Conservation (phyloP, 2,888 invertebrate genomes). For the Dromius quadrimaculatus region DNA sequence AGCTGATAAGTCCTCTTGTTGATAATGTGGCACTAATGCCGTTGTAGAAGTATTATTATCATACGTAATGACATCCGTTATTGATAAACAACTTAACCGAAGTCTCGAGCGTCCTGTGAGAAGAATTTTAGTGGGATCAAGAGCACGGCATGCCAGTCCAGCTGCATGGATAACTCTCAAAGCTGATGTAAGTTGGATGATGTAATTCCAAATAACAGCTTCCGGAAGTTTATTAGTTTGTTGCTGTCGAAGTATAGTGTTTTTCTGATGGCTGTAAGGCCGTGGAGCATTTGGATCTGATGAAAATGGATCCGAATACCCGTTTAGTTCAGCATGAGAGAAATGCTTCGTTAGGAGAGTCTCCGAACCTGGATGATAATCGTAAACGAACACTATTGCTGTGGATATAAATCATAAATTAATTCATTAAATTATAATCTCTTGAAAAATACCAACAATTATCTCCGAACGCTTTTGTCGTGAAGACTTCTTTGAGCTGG, state of each 20-base stretch:
- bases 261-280: slow-evolving; percentile 86
- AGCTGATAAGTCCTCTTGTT: slow-evolving; percentile 91
- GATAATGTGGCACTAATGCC: slow-evolving; percentile 78
- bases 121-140: slow-evolving; percentile 94
- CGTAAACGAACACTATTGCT: slow-evolving; percentile 97
- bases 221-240: slow-evolving; percentile 83
- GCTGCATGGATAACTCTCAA: slow-evolving; percentile 89
- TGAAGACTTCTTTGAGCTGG: slow-evolving; percentile 91
- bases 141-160: slow-evolving; percentile 81
- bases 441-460: slow-evolving; percentile 78
- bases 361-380: slow-evolving; percentile 92
- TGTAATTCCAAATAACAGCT: slow-evolving; percentile 92
- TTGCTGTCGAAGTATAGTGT: slow-evolving; percentile 82
- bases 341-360: slow-evolving; percentile 91
- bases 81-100: slow-evolving; percentile 79
- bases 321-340: slow-evolving; percentile 72
- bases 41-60: slow-evolving; percentile 73
- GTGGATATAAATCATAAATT: slow-evolving; percentile 60
- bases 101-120: slow-evolving; percentile 72
- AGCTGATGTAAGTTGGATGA: slow-evolving; percentile 95
- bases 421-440: slow-evolving; percentile 18
- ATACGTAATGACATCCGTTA: slow-evolving; percentile 84
- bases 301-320: slow-evolving; percentile 83
- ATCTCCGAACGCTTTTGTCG: slow-evolving; percentile 96
- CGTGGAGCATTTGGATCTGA: slow-evolving; percentile 84